These are phyloP conservation scores for Beroe ovata DNA, from an alignment of 37 sponge, comb jelly and placozoan genomes.

Conservation along the genomic window DNA sequence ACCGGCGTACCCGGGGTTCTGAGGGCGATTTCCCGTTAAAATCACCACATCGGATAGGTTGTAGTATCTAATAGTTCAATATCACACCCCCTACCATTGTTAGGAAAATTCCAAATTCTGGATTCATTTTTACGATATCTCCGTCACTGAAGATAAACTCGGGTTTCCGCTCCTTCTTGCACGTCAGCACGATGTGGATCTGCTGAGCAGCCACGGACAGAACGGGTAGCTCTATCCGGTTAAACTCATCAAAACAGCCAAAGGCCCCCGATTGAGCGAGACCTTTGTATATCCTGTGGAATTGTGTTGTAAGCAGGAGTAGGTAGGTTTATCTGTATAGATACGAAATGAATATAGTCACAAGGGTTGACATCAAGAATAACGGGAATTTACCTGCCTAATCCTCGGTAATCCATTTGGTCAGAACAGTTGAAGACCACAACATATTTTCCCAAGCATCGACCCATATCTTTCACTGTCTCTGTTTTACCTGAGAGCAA, in stretches of 20 bases:
- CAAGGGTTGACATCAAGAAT: no score
- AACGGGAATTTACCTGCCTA: slow-evolving; percentile 72
- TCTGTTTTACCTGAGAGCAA: slow-evolving; percentile 82
- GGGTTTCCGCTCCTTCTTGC: slow-evolving; percentile 94
- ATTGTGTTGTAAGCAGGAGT: not conserved
- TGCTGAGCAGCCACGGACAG: slow-evolving; percentile 99
- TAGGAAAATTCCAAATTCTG: slow-evolving; percentile 97
- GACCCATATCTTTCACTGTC: slow-evolving; percentile 97
- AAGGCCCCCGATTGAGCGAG: slow-evolving; percentile 97
- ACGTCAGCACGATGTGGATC: slow-evolving; percentile 87
- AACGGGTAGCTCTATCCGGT: slow-evolving; percentile 95
- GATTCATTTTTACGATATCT: slow-evolving; percentile 89
- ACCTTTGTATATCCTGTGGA: slow-evolving; percentile 69
- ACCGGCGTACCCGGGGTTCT: slow-evolving; percentile 98
- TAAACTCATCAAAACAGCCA: slow-evolving; percentile 99
- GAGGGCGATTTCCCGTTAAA: not conserved
- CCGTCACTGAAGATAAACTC: slow-evolving; percentile 97
- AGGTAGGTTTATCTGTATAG: not conserved
- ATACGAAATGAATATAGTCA: no score
- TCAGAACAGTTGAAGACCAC: slow-evolving; percentile 99
- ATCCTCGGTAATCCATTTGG: slow-evolving; percentile 98
- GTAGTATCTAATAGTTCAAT: slow-evolving; percentile 1
- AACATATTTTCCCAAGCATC: slow-evolving; percentile 95
- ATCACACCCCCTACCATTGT: slow-evolving; percentile 78
- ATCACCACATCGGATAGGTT: no score